Evolutionary conservation across 2,888 invertebrate species (phyloP).

Genomic region (Ornithoptera alexandrae): DNA sequence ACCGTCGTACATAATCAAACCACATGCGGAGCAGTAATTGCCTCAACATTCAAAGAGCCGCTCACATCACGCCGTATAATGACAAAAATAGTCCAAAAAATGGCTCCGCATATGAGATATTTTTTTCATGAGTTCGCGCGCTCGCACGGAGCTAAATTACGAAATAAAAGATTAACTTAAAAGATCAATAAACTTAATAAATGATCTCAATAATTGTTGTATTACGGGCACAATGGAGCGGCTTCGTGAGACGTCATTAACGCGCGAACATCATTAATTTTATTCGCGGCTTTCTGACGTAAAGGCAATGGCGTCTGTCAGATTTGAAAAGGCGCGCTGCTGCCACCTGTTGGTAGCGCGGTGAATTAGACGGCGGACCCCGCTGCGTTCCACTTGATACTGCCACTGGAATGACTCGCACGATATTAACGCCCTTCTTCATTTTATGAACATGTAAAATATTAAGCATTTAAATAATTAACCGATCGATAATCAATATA

Average conservation of each 20-base stretch:
- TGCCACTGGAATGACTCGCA: constrained; percentile 74
- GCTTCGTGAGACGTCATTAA: constrained; percentile 79
- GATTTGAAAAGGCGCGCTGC: constrained; percentile 74
- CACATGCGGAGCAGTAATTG: constrained; percentile 79
- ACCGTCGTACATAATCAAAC: constrained; percentile 75
- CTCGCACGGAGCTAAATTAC: constrained; percentile 77
- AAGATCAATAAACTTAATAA: constrained; percentile 81
- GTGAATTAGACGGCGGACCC: constrained; percentile 74
- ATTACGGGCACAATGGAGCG: constrained; percentile 80
- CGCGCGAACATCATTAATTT: constrained; percentile 80
- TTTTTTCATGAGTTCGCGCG: constrained; percentile 74
- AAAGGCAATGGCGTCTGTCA: constrained; percentile 79
- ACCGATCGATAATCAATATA: constrained; percentile 8
- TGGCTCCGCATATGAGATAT: constrained; percentile 76
- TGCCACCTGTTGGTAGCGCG: constrained; percentile 80
- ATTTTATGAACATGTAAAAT: constrained; percentile 20
- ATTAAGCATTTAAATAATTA: constrained; percentile 23
- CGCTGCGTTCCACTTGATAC: constrained; percentile 73
- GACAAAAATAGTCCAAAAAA: constrained; percentile 80
- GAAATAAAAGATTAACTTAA: constrained; percentile 81
- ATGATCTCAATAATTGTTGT: constrained; percentile 81
- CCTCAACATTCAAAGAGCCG: constrained; percentile 77
- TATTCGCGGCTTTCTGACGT: constrained; percentile 79
- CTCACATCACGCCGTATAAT: constrained; percentile 80
- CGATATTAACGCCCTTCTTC: constrained; percentile 37